Evolutionary conservation across 2,888 invertebrate genomes (phyloP).

Genomic region (Yponomeuta sedellus): DNA sequence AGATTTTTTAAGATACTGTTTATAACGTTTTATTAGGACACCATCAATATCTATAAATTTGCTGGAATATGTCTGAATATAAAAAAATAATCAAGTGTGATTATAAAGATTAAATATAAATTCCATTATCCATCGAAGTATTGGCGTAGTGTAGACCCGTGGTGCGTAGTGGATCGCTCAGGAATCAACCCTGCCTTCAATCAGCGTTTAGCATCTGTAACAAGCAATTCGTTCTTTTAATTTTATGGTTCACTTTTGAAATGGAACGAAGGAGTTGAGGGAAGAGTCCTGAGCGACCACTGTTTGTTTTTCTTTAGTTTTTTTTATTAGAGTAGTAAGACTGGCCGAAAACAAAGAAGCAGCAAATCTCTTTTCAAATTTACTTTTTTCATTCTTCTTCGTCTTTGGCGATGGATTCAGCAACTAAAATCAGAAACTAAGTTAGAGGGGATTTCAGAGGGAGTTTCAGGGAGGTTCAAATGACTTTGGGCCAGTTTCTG

Average conservation of each 20-base stretch:
- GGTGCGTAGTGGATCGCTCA: conserved; percentile 54
- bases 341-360: conserved; percentile 29
- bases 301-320: neutral
- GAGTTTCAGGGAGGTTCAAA: neutral
- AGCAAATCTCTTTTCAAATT: neutral
- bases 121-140: neutral
- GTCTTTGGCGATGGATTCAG: neutral
- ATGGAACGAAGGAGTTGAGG: conserved; percentile 31
- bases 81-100: no score
- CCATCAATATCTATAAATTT: no score
- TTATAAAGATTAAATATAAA: neutral
- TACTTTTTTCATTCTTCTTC: neutral
- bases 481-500: no score
- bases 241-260: conserved; percentile 23
- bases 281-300: conserved; percentile 67
- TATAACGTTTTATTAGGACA: no score
- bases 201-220: conserved; percentile 73
- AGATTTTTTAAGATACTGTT: no score
- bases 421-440: neutral
- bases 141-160: neutral
- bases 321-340: neutral
- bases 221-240: conserved; percentile 69
- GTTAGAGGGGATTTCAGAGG: neutral
- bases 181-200: conserved; percentile 63
- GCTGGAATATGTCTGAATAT: no score